These are phyloP conservation scores for Dione juno DNA, from an alignment of 2,888 invertebrate genomes.

Conservation along the genomic window DNA sequence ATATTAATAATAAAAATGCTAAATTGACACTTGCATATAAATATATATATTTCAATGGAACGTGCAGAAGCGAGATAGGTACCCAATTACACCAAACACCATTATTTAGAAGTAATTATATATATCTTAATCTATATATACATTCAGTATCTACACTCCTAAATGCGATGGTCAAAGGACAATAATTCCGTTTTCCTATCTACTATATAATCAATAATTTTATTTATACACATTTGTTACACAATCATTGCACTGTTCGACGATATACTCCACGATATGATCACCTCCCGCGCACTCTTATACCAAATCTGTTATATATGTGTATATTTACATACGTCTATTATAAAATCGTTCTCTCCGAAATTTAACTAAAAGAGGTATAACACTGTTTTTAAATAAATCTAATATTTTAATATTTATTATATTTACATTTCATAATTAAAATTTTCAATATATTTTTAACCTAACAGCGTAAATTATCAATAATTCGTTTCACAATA, in stretches of 20 bases:
- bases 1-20: constrained; percentile 56
- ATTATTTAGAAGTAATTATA: constrained; percentile 64
- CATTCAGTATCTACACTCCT: constrained; percentile 73
- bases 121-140: constrained; percentile 76
- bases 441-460: constrained; percentile 22
- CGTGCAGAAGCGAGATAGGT: constrained; percentile 80
- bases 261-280: constrained; percentile 67
- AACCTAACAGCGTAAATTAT: constrained; percentile 25
- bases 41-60: constrained; percentile 77
- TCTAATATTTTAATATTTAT: constrained; percentile 36
- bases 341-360: constrained; percentile 20
- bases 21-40: constrained; percentile 80
- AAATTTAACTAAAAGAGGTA: constrained; percentile 28
- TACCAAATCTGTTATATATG: constrained; percentile 57
- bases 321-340: constrained; percentile 37
- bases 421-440: constrained; percentile 36
- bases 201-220: constrained; percentile 63
- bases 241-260: constrained; percentile 78
- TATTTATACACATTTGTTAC: constrained; percentile 77
- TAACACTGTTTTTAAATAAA: constrained; percentile 32
- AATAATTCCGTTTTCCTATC: constrained; percentile 79
- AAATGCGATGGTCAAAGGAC: constrained; percentile 77
- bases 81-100: constrained; percentile 82
- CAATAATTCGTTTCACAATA: constrained; percentile 34
- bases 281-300: constrained; percentile 54